Evolutionary conservation across 2,113 vertebrate species (phyloP).

Genomic region (Perca schrenkii): DNA sequence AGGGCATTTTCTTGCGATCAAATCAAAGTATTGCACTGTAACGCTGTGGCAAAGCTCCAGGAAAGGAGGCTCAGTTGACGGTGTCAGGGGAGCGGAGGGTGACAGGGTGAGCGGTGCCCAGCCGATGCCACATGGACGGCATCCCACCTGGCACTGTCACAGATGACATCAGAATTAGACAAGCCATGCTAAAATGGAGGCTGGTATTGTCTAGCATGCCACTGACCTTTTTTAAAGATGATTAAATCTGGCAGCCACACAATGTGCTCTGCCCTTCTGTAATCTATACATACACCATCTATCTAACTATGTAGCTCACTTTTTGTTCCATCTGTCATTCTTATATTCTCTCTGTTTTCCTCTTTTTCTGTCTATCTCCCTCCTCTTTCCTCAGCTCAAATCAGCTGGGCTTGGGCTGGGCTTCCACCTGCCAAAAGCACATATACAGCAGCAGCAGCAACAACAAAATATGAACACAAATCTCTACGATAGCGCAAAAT

Average conservation of each 20-base stretch:
- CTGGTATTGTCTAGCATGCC: conserved; percentile 1
- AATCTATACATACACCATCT: background rate
- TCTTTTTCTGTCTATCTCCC: background rate
- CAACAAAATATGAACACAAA: conserved; percentile 31
- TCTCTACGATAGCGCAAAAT: conserved; percentile 36
- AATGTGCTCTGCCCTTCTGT: conserved; percentile 7
- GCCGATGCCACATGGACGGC: conserved; percentile 16
- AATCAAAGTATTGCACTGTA: background rate
- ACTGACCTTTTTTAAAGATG: conserved; percentile 57
- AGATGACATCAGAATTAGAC: conserved; percentile 46
- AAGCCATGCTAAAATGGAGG: conserved; percentile 26
- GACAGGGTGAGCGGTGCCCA: conserved; percentile 22
- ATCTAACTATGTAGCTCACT: background rate
- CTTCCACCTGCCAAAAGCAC: conserved; percentile 21
- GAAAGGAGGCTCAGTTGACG: conserved; percentile 1
- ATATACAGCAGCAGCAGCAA: background rate
- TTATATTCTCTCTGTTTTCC: background rate
- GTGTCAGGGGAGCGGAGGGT: conserved; percentile 23
- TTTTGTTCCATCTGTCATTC: background rate
- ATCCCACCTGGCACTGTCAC: conserved; percentile 56
- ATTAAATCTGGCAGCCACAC: conserved; percentile 38
- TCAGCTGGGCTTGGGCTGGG: background rate
- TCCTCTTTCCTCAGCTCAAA: background rate
- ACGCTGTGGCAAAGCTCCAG: conserved; percentile 4
- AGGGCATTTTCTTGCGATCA: background rate